phyloP scores from a whole-genome alignment of 2,113 vertebrate genomes.

The Pseudorhombus dupliciocellatus region DNA sequence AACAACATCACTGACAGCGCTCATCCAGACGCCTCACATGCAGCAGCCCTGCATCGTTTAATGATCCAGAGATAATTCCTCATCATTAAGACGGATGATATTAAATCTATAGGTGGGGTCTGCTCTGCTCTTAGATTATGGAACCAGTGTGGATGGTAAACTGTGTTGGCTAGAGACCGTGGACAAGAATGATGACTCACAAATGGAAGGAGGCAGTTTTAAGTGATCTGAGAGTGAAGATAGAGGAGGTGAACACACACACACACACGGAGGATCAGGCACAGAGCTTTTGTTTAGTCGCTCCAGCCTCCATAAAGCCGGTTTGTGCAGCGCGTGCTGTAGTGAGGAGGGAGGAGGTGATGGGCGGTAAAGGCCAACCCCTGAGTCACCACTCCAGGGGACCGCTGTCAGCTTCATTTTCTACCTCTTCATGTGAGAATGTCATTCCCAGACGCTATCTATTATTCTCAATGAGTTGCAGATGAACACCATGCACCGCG shows the following conservation, averaged over 20 bases:
- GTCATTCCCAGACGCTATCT: conserved; percentile 58
- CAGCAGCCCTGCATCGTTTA: conserved; percentile 21
- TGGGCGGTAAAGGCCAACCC: conserved; percentile 50
- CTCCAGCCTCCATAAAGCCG: conserved; percentile 3
- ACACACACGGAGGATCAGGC: neutral
- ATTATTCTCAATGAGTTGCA: conserved; percentile 59
- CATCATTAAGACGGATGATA: conserved; percentile 13
- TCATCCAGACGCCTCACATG: conserved; percentile 22
- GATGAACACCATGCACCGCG: conserved; percentile 5
- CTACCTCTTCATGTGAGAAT: conserved; percentile 57
- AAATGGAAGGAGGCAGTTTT: neutral
- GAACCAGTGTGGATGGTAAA: neutral
- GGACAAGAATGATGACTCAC: conserved; percentile 4
- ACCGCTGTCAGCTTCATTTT: conserved; percentile 62
- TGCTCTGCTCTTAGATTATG: neutral
- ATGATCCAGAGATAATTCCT: conserved; percentile 9
- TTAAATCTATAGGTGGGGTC: neutral
- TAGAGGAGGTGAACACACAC: neutral
- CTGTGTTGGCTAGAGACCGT: neutral
- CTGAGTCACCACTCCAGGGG: conserved; percentile 63
- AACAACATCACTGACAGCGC: conserved; percentile 11
- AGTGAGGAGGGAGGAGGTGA: conserved; percentile 25
- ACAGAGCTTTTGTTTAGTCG: neutral
- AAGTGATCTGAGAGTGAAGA: conserved; percentile 2
- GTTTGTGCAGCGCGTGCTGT: conserved; percentile 13